phyloP scores from a whole-genome alignment of 2,113 vertebrate genomes.

The Acrocephalus arundinaceus region DNA sequence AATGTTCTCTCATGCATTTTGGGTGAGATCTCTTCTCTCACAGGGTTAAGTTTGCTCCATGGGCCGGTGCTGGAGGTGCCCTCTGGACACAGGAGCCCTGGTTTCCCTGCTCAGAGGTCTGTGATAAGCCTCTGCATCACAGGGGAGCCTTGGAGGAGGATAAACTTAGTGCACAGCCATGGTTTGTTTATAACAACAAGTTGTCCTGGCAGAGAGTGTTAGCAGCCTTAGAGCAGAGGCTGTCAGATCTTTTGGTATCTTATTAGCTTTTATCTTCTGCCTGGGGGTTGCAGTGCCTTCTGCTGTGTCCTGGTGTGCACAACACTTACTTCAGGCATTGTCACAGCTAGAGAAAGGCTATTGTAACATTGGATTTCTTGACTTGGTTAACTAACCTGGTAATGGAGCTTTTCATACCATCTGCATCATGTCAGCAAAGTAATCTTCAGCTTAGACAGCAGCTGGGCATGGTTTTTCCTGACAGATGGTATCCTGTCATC shows the following conservation, averaged over 20 bases:
- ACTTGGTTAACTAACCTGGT: conserved; percentile 54
- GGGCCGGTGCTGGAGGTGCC: background rate
- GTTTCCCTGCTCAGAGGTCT: background rate
- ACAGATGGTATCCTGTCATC: conserved; percentile 73
- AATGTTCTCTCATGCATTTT: background rate
- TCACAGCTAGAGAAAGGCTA: background rate
- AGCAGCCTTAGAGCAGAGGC: background rate
- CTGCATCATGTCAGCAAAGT: conserved; percentile 55
- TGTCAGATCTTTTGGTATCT: background rate
- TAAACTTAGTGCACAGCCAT: background rate
- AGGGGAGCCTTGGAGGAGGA: background rate
- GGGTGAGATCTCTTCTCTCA: background rate
- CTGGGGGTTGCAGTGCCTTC: background rate
- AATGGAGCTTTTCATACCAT: conserved; percentile 29
- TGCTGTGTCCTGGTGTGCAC: background rate
- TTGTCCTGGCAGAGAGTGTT: background rate
- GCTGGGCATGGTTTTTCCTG: conserved; percentile 51
- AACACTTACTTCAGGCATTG: background rate
- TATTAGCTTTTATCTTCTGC: background rate
- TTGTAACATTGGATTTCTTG: background rate
- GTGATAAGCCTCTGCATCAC: background rate
- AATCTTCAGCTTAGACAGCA: conserved; percentile 57
- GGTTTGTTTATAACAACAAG: background rate
- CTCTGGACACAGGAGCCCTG: background rate
- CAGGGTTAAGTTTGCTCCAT: background rate